Evolutionary conservation across 2,888 invertebrate genomes (phyloP).

Genomic region (Phortica magna): DNA sequence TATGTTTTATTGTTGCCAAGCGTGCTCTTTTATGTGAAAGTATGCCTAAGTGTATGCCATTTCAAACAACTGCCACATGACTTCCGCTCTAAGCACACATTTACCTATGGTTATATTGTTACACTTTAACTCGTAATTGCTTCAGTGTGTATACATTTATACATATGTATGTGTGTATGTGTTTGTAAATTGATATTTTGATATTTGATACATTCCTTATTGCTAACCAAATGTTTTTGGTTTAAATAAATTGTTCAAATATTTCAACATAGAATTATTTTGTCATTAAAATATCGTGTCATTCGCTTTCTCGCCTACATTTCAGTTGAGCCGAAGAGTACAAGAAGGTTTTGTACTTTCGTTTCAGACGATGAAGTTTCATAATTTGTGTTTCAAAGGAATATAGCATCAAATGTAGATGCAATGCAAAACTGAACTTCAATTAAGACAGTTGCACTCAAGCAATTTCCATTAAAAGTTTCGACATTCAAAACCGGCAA

Average conservation of each 20-base stretch:
- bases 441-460: slow-evolving; percentile 15
- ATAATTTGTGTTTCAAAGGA: background rate
- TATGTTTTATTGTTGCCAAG: background rate
- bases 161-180: background rate
- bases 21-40: background rate
- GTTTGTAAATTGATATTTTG: background rate
- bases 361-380: too few species aligned
- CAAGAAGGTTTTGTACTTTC: too few species aligned
- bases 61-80: slow-evolving; percentile 20
- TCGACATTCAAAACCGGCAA: slow-evolving; percentile 11
- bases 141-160: background rate
- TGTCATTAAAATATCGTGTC: too few species aligned
- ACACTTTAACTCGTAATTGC: slow-evolving; percentile 18
- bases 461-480: slow-evolving; percentile 30
- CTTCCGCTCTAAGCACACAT: slow-evolving; percentile 8
- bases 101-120: slow-evolving; percentile 17
- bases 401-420: background rate
- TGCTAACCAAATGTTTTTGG: too few species aligned
- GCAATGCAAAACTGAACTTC: background rate
- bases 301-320: too few species aligned
- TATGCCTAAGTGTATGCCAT: slow-evolving; percentile 2
- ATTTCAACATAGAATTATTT: too few species aligned
- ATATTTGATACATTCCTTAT: too few species aligned
- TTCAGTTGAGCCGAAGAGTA: too few species aligned
- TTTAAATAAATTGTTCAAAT: too few species aligned